Percentiles rank a stretch among this genome's conserved stretches.
phyloP scores from a whole-genome alignment of 2,113 vertebrate species.

The Neotoma lepida region DNA sequence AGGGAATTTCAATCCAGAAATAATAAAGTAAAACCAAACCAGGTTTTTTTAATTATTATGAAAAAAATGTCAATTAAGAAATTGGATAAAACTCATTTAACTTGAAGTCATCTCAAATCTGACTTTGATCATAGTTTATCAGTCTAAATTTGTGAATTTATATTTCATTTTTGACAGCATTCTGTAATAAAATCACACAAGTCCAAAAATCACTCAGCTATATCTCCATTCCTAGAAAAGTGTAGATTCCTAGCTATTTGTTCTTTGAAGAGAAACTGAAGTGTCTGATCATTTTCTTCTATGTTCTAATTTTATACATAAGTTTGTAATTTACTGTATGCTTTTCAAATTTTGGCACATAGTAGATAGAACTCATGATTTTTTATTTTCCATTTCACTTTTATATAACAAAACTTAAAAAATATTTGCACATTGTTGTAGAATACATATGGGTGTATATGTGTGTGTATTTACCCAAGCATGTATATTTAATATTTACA shows the following conservation, averaged over 20 bases:
- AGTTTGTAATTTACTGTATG: not conserved
- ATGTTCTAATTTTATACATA: not conserved
- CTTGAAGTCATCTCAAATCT: not conserved
- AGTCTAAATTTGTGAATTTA: not conserved
- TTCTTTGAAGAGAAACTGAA: not conserved
- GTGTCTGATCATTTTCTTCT: not conserved
- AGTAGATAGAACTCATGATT: not conserved
- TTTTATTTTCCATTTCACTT: not conserved
- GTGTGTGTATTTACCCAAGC: too few relatives aligned
- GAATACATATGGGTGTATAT: not conserved
- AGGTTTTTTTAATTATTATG: constrained; percentile 53
- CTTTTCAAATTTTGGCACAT: not conserved
- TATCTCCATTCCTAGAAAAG: not conserved
- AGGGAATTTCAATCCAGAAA: not conserved
- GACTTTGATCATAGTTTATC: not conserved
- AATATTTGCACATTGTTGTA: not conserved
- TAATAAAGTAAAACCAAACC: not conserved
- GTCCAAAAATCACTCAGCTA: not conserved
- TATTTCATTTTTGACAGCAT: not conserved
- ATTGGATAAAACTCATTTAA: not conserved
- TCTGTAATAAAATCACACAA: not conserved
- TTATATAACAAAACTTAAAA: not conserved
- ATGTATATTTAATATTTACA: not conserved
- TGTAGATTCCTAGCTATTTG: not conserved
- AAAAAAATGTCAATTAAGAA: not conserved